Percentiles rank a stretch among this genome's conserved stretches.
These are phyloP conservation scores for Tuta absoluta DNA, from an alignment of 2,888 invertebrate species.

Conservation along the genomic window DNA sequence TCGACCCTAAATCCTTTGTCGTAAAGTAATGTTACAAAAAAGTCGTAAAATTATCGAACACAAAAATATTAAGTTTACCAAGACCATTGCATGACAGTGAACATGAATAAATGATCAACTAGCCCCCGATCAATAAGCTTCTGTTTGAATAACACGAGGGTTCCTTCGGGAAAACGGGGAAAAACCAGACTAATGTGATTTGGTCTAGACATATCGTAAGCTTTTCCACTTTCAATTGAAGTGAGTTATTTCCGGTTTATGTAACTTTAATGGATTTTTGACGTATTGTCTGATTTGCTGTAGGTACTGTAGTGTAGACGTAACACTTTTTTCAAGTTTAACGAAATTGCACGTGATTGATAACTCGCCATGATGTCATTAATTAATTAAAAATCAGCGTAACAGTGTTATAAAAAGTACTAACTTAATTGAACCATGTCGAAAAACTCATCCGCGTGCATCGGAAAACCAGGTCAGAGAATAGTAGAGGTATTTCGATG, in stretches of 20 bases:
- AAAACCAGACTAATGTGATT: neutral
- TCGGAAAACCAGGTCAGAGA: neutral
- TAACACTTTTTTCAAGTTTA: too few species aligned
- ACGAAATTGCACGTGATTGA: too few species aligned
- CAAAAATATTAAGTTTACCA: neutral
- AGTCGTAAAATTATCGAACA: neutral
- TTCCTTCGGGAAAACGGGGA: neutral
- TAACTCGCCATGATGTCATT: too few species aligned
- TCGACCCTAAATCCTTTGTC: too few species aligned
- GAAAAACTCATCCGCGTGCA: neutral
- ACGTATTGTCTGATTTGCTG: neutral
- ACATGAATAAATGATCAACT: neutral
- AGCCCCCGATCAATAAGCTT: neutral
- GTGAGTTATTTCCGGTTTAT: neutral
- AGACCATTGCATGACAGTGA: neutral
- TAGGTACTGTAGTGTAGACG: neutral
- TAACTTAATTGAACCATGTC: neutral
- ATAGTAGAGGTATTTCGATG: neutral
- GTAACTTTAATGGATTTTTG: slow-evolving; percentile 1
- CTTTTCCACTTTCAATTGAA: neutral
- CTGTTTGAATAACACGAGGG: neutral
- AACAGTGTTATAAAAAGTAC: too few species aligned
- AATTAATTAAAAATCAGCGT: too few species aligned
- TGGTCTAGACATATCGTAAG: neutral
- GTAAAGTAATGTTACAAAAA: too few species aligned